Base-by-base conservation (phyloP, 2,113 vertebrate species). In the Eubucco bourcierii region DNA sequence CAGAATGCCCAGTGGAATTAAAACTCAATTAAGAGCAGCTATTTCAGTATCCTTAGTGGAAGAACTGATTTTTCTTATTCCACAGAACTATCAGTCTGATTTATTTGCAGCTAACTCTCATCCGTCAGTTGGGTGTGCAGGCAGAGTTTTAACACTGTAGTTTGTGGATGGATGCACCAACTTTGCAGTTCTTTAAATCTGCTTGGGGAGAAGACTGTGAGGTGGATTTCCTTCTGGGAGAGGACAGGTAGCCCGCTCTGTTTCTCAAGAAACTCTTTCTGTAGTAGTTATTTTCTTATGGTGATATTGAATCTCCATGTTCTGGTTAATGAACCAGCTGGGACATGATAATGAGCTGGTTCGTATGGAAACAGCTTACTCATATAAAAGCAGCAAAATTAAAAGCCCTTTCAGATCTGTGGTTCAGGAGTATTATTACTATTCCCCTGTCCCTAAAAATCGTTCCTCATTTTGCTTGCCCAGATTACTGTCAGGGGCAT, bases 271-370 rank as follows among this genome's bases (percentile, higher is more conserved):
- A 74, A 63, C 74, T 64, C 41, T 33, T 78, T 65, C 39, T 63
- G n/a, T 46, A 79, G 70, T 59, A 53, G 12, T 83, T 80, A 56
- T 90, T 93, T 92, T 72, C 64, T 87, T 82, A 20, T 25, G 60
- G 75, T 60, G 75, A 20, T 93, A 14, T 2, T 47, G 75, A 87
- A 47, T 77, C 81, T 85, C 68, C 44, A 9, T 64, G n/a, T 92
- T 21, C 52, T 90, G 75, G 64, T 64, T 94, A 93, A 94, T 95
- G 83, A 84, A 67, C 41, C 87, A 90, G 56, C 83, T 84, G 88
- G 70, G 73, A 52, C 33, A 7, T 72, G 68, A 77, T 87, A 83
- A 93, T 87, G 78, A 92, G 66, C 71, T 89, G 87, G 63, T 83
- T 93, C 74, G 12, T 80, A 18, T 34, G 59, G 91, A 85, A 92